Evolutionary conservation across 2,113 vertebrate species (phyloP), one percentile per base, ranked within the genome.

Genomic region (Pelodiscus sinensis): DNA sequence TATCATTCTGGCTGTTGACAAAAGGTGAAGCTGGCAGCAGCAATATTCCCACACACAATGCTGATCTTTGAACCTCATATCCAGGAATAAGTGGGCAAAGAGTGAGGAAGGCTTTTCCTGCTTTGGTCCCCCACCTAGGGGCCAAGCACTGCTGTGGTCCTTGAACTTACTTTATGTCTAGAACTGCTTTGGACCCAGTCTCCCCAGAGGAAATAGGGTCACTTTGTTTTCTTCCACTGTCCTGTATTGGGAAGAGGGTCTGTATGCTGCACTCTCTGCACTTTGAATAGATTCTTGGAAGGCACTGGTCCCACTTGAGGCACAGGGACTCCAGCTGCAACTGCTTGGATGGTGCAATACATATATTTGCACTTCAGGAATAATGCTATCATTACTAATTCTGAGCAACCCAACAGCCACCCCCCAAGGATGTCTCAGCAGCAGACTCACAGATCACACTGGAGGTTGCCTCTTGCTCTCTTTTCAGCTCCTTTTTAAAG

Each of bases 271-370:
- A 84, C 14, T 11, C 27, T 13, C 10, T 31, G 68, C 19, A 9
- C 27, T 82, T 21, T 7, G 3, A 9, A 5, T 1, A 15, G 12
- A 9, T 31, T 35, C 5, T 55, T 4, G 13, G 50, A 0, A 6
- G 0, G 29, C 9, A 35, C 3, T 35, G 8, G 2, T 75, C 92
- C 94, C 87, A 1, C 21, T 65, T 44, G 29, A 91, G 9, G 9
- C 79, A 25, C 35, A 62, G 12, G 22, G n/a, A 5, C 12, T 85
- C 29, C 7, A 83, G 4, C 6, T 57, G 25, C 3, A 86, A 68
- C 8, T 38, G 81, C 21, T 22, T 5, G 54, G 54, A 25, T 2
- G 57, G 2, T 31, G 9, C 0, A 22, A 16, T 0, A 1, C 21
- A 21, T 24, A 62, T 29, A 25, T 44, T 44, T 44, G 44, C 11